Evolutionary conservation across 2,113 vertebrate species (phyloP), one percentile per base, ranked within the genome.

Genomic region (Chloebia gouldiae): DNA sequence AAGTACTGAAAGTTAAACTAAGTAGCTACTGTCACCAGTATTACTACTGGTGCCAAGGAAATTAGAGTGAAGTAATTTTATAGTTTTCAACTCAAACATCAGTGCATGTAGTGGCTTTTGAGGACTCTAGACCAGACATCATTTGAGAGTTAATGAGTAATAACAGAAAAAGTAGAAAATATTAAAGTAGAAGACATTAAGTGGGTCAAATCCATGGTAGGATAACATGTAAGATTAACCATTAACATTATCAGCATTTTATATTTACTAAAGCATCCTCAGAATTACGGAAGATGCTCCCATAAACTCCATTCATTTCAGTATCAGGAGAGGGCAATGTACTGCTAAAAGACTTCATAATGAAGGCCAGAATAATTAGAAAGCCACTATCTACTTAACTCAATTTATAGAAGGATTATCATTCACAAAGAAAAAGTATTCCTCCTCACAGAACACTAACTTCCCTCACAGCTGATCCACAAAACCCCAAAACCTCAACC

Each of bases 121-220:
- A 82, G 81, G 40, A 50, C 72, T 70, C 69, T 25, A 72, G 45
- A 83, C 45, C 51, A 73, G 63, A 88, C 8, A 47, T 33, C 35
- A 81, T 44, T 93, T 42, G 40, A 47, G 22, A 90, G 81, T 90
- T 92, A 96, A 88, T 93, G 44, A 96, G 81, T 51, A 95, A 93
- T 65, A 85, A 86, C 4, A 77, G 24, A 71, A 61, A 24, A 56
- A 65, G 59, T n/a, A 94, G 68, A 86, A 88, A 9, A 50, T 20
- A 75, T 40, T 40, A 40, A 40, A 40, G 40, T 13, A 40, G 40
- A 40, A 40, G 61, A 79, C 57, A 91, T 76, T 53, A 93, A 76
- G 21, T 45, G 45, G 27, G 13, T 65, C 56, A 91, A 75, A 95
- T 45, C 56, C 54, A 45, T 2, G 5, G 64, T 2, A 79, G 20